These are phyloP conservation scores for Hypolimnas misippus DNA, from an alignment of 2,888 invertebrate genomes.

Conservation along the genomic window DNA sequence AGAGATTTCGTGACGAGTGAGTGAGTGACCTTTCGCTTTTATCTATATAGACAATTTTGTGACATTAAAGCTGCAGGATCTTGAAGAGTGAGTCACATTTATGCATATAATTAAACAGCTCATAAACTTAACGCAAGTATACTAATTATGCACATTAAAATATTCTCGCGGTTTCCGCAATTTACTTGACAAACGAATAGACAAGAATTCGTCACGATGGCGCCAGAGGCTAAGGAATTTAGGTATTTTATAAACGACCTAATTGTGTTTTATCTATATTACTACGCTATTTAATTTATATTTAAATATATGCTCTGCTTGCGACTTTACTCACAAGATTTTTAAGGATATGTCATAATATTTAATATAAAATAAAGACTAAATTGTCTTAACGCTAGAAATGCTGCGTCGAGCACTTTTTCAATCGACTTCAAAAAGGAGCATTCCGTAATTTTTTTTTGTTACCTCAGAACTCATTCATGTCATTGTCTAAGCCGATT, in stretches of 20 bases:
- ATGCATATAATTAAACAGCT: not conserved
- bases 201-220: not conserved
- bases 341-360: not conserved
- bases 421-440: no score
- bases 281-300: not conserved
- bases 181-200: slow-evolving; percentile 3
- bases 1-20: no score
- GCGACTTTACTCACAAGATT: not conserved
- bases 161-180: slow-evolving; percentile 18
- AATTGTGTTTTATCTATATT: not conserved
- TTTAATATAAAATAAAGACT: no score
- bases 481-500: no score
- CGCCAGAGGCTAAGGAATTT: slow-evolving; percentile 19
- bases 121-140: not conserved
- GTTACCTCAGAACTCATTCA: no score
- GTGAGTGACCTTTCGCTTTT: no score
- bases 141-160: slow-evolving; percentile 2
- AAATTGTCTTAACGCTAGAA: no score
- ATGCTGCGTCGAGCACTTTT: no score
- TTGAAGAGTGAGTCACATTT: not conserved
- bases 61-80: slow-evolving; percentile 5
- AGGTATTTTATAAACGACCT: slow-evolving; percentile 17
- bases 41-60: not conserved
- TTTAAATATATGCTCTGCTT: not conserved
- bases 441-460: no score